Base-by-base conservation (phyloP, 1,140 invertebrate genomes). In the Dermatophagoides farinae region DNA sequence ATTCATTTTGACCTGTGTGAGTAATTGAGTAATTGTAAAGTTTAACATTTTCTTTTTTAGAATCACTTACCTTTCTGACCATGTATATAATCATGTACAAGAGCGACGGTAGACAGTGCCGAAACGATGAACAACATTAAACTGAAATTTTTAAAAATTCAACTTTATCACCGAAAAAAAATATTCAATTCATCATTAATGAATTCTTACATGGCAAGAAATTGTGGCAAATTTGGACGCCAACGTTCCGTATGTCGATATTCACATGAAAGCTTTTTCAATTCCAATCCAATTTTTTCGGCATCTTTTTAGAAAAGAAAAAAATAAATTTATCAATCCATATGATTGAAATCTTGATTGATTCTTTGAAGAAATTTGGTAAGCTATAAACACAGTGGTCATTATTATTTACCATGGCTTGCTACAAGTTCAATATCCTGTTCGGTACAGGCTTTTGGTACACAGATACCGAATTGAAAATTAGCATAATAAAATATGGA, bases 401-500 rank as follows among this genome's bases (percentile, higher is more conserved):
- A 44, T 14, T 14, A 44, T 44, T 44, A 14, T 44, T 44, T n/a
- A 47, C 46, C 46, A 20, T 1, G 1, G 18, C 22, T 47, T 14
- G 53, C 14, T 11, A 55, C 39, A 1, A 20, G n/a, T 55, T 55
- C 11, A 1, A 64, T 10, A 53, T 64, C 63, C 2, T 55, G 18
- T 23, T n/a, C 16, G 16, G 60, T 20, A 50, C 63, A 64, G 2
- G 49, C 44, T 6, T 20, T 20, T 2, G 63, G 63, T 16, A 64
- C 20, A 52, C 63, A 64, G n/a, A 64, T n/a, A 6, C 54, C 63
- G 12, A 64, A 41, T 40, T 55, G 53, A 38, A 55, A 25, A 14
- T 14, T 41, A 25, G 41, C 53, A 14, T 23, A 55, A 44, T 55
- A 55, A 23, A 55, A 55, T 18, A 47, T 18, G 18, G 46, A 47